Evolutionary conservation across 2,113 vertebrate species (phyloP), one percentile per base, ranked within the genome.

Genomic region (Castor canadensis): DNA sequence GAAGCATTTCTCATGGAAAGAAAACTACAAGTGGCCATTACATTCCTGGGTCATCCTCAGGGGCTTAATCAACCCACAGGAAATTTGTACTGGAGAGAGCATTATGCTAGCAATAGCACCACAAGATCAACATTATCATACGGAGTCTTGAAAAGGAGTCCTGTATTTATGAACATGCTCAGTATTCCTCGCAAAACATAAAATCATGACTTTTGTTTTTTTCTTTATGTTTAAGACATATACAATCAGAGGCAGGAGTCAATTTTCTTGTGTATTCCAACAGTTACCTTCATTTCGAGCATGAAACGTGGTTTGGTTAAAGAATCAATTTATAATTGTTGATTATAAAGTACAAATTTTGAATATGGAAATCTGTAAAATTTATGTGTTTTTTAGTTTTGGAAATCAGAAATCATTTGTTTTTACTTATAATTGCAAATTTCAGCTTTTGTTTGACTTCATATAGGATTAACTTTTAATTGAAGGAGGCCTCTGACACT

Each of bases 401-500:
- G 60, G 38, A 94, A 77, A 73, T 85, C 75, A 87, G 28, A 93
- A 90, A 47, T 79, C 58, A 76, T 77, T 82, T 84, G 80, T 72
- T 89, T 93, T 79, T 47, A 80, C 1, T 89, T 90, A 77, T 0
- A 93, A 9, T 49, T 91, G 32, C 49, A 91, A 87, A 79, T 92
- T 88, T 96, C 60, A 96, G 16, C 13, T 87, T 62, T 4, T 58
- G 58, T 75, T 67, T 89, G 32, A 73, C 67, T 87, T 76, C n/a
- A 66, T 66, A 91, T 82, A 73, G n/a, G 12, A 71, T 93, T 87
- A 87, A 66, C 92, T 94, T 94, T 47, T 87, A 92, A 82, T 75
- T 69, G 20, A 91, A 9, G 56, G 12, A 75, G 52, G n/a, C 24
- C 9, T 26, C 40, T 89, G 82, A 91, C 43, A 90, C 15, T 86